Percentiles rank a stretch among this genome's conserved stretches.
phyloP scores from a whole-genome alignment of 1,140 invertebrate genomes.

The Odontomachus brunneus region DNA sequence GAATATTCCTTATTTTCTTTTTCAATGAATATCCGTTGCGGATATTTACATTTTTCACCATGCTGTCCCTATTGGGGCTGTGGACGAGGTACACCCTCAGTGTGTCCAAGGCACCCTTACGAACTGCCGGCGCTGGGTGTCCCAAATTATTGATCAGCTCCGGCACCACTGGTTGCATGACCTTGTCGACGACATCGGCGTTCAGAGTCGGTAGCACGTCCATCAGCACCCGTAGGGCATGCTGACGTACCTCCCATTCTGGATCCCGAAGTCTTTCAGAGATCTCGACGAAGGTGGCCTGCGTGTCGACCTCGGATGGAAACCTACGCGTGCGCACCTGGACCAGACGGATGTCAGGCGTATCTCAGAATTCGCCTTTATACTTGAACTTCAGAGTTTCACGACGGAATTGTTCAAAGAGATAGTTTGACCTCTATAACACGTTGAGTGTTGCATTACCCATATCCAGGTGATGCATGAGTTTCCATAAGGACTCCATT shows the following conservation, averaged over 20 bases:
- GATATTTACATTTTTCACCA: conserved; percentile 74
- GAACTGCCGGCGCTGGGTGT: conserved; percentile 90
- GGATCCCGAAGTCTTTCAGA: conserved; percentile 90
- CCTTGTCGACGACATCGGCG: conserved; percentile 87
- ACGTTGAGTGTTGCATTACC: too few relatives aligned
- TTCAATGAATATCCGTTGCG: too few relatives aligned
- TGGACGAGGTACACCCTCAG: conserved; percentile 89
- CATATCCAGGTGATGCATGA: too few relatives aligned
- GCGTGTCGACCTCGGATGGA: conserved; percentile 87
- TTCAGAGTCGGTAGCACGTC: conserved; percentile 90
- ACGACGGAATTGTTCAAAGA: too few relatives aligned
- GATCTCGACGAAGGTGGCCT: conserved; percentile 89
- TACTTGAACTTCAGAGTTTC: too few relatives aligned
- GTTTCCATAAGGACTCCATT: too few relatives aligned
- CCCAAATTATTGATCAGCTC: conserved; percentile 91
- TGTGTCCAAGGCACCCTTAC: conserved; percentile 90
- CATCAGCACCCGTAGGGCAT: conserved; percentile 90
- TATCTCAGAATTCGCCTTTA: background rate
- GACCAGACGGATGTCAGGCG: background rate
- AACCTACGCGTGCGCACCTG: conserved; percentile 83
- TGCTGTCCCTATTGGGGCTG: conserved; percentile 81
- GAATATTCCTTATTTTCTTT: too few relatives aligned
- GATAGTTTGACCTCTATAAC: too few relatives aligned
- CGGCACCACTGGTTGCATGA: conserved; percentile 87
- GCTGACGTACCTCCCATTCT: conserved; percentile 92